phyloP scores from a whole-genome alignment of 2,888 invertebrate species.

The Drymonia ruficornis region DNA sequence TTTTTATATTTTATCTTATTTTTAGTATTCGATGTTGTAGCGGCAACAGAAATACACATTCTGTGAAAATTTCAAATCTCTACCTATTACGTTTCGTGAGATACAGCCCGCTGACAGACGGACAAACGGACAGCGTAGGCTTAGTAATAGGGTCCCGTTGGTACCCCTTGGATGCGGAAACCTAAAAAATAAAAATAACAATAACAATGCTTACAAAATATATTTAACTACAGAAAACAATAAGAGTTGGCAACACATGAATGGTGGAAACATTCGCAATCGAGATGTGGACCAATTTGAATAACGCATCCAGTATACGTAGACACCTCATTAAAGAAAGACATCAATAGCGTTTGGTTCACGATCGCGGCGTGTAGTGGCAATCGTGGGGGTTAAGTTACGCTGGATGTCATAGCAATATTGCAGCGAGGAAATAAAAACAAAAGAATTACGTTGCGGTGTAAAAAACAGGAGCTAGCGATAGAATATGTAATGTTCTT shows the following conservation, averaged over 20 bases:
- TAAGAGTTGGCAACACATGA: conserved; percentile 38
- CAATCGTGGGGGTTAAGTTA: conserved; percentile 57
- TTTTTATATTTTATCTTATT: no score
- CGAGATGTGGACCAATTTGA: conserved; percentile 44
- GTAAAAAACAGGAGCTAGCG: conserved; percentile 19
- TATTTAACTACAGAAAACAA: conserved; percentile 35
- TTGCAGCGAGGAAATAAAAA: conserved; percentile 65
- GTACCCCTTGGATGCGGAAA: no score
- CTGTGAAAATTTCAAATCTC: no score
- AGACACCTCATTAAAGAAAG: conserved; percentile 50
- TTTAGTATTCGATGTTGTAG: no score
- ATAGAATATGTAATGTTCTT: background rate
- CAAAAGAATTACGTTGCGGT: conserved; percentile 51
- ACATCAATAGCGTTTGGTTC: conserved; percentile 44
- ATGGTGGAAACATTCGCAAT: conserved; percentile 47
- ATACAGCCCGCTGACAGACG: no score
- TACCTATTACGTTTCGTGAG: no score
- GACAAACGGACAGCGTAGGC: no score
- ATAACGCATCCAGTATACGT: conserved; percentile 43
- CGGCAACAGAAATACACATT: no score
- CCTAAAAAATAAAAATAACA: no score
- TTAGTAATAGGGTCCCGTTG: no score
- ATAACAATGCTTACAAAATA: conserved; percentile 17
- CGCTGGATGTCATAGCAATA: conserved; percentile 66
- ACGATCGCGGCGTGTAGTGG: conserved; percentile 43